These are phyloP conservation scores for Ariopsis seemanni DNA, from an alignment of 2,113 vertebrate genomes.

Conservation along the genomic window DNA sequence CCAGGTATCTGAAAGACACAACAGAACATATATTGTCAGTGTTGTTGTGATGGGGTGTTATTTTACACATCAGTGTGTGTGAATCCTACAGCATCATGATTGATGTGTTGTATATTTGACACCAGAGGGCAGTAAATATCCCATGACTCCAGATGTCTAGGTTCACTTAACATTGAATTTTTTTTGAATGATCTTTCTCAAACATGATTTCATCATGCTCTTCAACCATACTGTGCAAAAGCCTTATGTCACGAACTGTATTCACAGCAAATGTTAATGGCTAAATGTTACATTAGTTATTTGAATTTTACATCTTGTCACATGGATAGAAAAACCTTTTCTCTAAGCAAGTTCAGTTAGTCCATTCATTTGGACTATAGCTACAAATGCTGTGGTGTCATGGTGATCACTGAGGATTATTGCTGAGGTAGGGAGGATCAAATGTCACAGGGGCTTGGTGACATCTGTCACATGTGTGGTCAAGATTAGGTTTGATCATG, in stretches of 20 bases:
- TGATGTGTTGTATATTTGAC: background rate
- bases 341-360: background rate
- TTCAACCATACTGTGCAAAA: background rate
- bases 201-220: background rate
- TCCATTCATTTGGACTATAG: background rate
- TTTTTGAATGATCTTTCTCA: background rate
- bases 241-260: background rate
- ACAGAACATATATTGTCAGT: background rate
- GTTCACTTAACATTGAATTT: background rate
- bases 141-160: background rate
- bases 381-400: background rate
- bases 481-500: no score
- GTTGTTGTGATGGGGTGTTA: background rate
- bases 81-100: background rate
- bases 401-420: background rate
- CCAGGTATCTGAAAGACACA: constrained; percentile 50
- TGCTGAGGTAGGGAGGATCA: background rate
- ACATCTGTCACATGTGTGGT: background rate
- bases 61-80: background rate
- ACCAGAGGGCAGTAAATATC: constrained; percentile 43
- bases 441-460: background rate
- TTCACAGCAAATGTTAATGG: background rate
- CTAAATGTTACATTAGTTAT: background rate
- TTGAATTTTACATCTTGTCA: background rate
- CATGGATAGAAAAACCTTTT: background rate